phyloP scores from a whole-genome alignment of 2,888 invertebrate genomes.

The Aleiodes alternator region DNA sequence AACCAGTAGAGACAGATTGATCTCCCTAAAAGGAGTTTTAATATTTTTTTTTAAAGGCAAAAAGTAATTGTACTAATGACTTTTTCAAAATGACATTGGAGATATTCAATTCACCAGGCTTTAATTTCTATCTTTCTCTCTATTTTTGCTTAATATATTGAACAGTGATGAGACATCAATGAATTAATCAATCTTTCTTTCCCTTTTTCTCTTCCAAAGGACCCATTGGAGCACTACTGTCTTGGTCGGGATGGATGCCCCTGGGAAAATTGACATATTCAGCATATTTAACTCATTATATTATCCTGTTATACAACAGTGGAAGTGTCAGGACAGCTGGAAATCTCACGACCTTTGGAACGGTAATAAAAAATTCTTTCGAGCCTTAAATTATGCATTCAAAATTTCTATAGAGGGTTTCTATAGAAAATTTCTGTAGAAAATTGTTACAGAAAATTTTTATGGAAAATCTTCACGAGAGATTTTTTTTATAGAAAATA shows the following conservation, averaged over 20 bases:
- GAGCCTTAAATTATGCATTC: neutral
- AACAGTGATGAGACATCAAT: neutral
- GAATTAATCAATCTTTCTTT: neutral
- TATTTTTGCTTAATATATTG: too few species aligned
- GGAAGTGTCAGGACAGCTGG: slow-evolving; percentile 63
- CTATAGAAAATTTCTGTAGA: neutral
- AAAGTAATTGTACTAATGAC: too few species aligned
- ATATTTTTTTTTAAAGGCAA: too few species aligned
- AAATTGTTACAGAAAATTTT: neutral
- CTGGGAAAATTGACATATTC: slow-evolving; percentile 69
- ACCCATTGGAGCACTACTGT: slow-evolving; percentile 63
- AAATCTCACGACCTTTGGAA: slow-evolving; percentile 56
- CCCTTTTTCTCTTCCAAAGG: slow-evolving; percentile 57
- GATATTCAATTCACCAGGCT: too few species aligned
- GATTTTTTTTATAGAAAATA: too few species aligned
- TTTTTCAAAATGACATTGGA: too few species aligned
- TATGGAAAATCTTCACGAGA: neutral
- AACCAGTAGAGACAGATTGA: too few species aligned
- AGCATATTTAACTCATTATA: slow-evolving; percentile 70
- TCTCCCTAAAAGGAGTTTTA: too few species aligned
- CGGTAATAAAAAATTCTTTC: slow-evolving; percentile 57
- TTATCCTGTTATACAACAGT: slow-evolving; percentile 63
- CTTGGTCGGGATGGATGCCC: slow-evolving; percentile 68
- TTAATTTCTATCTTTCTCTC: neutral
- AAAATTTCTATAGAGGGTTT: too few species aligned